phyloP scores from a whole-genome alignment of 2,888 invertebrate species.

The Eupithecia vulgata region DNA sequence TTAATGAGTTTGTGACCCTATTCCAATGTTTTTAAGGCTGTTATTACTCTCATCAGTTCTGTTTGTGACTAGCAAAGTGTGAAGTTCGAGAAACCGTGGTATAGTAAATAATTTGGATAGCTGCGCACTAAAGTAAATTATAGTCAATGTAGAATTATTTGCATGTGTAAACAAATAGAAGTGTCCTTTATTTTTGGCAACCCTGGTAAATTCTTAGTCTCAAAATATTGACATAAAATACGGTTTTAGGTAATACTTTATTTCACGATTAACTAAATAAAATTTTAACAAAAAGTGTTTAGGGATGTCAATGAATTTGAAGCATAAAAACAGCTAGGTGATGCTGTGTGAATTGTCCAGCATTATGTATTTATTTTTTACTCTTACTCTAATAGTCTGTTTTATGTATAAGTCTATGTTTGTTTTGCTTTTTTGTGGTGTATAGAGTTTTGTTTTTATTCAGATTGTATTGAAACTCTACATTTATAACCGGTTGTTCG shows the following conservation, averaged over 20 bases:
- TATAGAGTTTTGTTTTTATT: too few species aligned
- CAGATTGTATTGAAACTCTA: too few species aligned
- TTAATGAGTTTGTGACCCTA: conserved; percentile 61
- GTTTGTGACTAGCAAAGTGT: conserved; percentile 10
- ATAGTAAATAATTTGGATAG: neutral
- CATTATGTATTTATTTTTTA: too few species aligned
- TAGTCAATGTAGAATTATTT: neutral
- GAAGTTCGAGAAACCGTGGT: neutral
- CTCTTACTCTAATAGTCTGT: too few species aligned
- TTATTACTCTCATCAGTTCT: conserved; percentile 14
- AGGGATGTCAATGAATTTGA: neutral
- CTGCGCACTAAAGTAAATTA: neutral
- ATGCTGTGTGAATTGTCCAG: too few species aligned
- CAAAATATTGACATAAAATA: neutral
- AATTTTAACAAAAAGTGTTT: neutral
- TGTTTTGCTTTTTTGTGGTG: too few species aligned
- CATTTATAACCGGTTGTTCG: too few species aligned
- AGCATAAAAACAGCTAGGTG: too few species aligned
- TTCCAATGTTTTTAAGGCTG: conserved; percentile 37
- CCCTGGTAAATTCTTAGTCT: neutral
- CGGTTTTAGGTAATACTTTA: too few species aligned
- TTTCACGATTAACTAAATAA: neutral
- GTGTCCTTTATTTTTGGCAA: neutral
- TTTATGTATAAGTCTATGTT: too few species aligned
- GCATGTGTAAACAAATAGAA: neutral